Percentiles rank a stretch among this genome's conserved stretches.
These are phyloP conservation scores for Furnarius figulus DNA, from an alignment of 2,113 vertebrate genomes.

Conservation along the genomic window DNA sequence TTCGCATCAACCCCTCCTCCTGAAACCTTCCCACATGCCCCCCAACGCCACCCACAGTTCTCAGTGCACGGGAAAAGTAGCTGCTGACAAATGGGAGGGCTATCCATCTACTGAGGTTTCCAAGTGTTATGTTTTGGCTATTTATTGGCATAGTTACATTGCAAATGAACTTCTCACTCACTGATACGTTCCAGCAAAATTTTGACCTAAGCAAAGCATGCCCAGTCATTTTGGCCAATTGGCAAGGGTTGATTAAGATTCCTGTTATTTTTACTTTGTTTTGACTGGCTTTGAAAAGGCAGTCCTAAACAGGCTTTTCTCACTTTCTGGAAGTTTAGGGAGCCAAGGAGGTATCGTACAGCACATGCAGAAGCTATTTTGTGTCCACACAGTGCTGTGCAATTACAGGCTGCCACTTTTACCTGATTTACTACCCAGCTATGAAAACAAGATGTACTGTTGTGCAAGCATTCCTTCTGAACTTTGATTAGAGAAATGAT, in stretches of 20 bases:
- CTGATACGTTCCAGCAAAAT: constrained; percentile 16
- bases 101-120: constrained; percentile 3
- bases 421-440: background rate
- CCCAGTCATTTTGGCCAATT: constrained; percentile 13
- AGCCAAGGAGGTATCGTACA: background rate
- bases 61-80: background rate
- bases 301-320: constrained; percentile 16
- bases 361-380: background rate
- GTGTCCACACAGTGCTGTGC: background rate
- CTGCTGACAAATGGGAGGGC: background rate
- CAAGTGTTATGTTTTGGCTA: constrained; percentile 27
- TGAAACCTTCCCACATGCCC: background rate
- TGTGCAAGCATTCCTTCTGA: background rate
- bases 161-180: constrained; percentile 9
- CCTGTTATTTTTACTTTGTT: constrained; percentile 51
- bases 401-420: background rate
- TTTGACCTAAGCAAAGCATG: background rate
- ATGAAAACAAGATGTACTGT: background rate
- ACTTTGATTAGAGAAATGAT: background rate
- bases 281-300: constrained; percentile 51
- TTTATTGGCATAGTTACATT: constrained; percentile 18
- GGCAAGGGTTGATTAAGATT: constrained; percentile 10
- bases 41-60: background rate
- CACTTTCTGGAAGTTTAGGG: background rate
- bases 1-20: background rate